phyloP scores from a whole-genome alignment of 2,797 vertebrate genomes.

The Phrynocephalus forsythii region DNA sequence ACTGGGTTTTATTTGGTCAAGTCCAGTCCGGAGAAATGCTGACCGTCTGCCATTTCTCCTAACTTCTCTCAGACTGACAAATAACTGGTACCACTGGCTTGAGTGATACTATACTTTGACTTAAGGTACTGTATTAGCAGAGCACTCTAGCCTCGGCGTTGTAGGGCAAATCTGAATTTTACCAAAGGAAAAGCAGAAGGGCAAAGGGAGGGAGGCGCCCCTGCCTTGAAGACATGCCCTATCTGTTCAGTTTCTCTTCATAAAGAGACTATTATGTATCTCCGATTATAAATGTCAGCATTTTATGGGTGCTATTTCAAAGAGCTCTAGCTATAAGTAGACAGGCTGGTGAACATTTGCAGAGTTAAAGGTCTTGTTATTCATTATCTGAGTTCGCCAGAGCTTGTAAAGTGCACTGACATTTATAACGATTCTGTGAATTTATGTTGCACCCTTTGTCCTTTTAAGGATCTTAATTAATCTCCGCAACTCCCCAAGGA shows the following conservation, averaged over 20 bases:
- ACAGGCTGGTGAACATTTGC: conserved; percentile 48
- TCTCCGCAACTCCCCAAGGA: conserved; percentile 53
- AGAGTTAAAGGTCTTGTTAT: conserved; percentile 68
- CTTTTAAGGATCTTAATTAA: conserved; percentile 72
- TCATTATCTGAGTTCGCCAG: conserved; percentile 64
- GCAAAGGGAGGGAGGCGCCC: conserved; percentile 25
- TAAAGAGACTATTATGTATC: conserved; percentile 70
- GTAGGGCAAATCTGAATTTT: conserved; percentile 4
- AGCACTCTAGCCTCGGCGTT: conserved; percentile 7
- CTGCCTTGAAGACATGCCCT: conserved; percentile 51
- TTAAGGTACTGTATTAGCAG: accelerated
- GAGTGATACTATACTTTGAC: not conserved
- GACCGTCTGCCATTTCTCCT: not conserved
- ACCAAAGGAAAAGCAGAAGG: conserved; percentile 15
- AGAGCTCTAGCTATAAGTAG: conserved; percentile 48
- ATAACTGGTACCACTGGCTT: not conserved
- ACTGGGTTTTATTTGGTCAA: conserved; percentile 47
- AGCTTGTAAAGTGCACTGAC: conserved; percentile 66
- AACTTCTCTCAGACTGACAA: not conserved
- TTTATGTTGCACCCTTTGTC: conserved; percentile 69
- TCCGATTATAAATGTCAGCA: conserved; percentile 71
- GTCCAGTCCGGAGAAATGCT: not conserved
- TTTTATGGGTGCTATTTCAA: conserved; percentile 47
- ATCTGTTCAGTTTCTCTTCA: conserved; percentile 49
- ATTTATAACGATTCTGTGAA: conserved; percentile 70